Evolutionary conservation across 2,797 vertebrate species (phyloP), one percentile per base, ranked within the genome.

Genomic region (Pseudomugil tenellus): DNA sequence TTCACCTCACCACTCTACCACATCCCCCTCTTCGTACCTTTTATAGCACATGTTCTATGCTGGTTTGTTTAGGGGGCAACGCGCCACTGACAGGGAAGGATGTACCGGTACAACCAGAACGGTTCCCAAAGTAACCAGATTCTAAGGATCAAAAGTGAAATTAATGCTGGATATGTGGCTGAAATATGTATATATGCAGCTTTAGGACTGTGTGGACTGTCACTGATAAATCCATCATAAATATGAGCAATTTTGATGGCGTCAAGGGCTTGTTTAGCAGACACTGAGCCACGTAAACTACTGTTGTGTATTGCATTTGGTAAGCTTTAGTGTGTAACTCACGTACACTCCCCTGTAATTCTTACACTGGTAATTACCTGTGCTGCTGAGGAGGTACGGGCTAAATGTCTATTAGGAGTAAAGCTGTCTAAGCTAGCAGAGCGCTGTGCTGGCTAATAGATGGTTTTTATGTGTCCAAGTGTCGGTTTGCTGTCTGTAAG

Each of bases 341-440:
- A 48, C 49, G 67, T 29, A 51, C 74, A 68, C 66, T 61, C 68
- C 80, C 52, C 81, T 88, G 82, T 88, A 88, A 88, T 84, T 89
- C 75, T 75, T 58, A 23, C 23, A 4, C 68, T 68, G 70, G 88
- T 89, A 88, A 92, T 91, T 83, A 92, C 83, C 83, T 69, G 80
- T 86, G 81, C 63, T 89, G 87, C 88, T 85, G 88, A 90, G 75
- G 72, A 87, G 76, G 84, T 78, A 82, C 69, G 13, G 48, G 62
- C 82, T 74, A 83, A 85, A 81, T 71, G 74, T 84, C 80, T 83
- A 71, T 89, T 81, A 80, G 84, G 14, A 56, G 70, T 86, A 84
- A 85, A 86, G 79, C 85, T 89, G 86, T 78, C 79, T 89, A 74
- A 86, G 78, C 72, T 80, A 63, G 55, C 63, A 74, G 70, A 77